Base-by-base conservation (phyloP, 1,140 invertebrate species). In the Macrocentrus cingulum region DNA sequence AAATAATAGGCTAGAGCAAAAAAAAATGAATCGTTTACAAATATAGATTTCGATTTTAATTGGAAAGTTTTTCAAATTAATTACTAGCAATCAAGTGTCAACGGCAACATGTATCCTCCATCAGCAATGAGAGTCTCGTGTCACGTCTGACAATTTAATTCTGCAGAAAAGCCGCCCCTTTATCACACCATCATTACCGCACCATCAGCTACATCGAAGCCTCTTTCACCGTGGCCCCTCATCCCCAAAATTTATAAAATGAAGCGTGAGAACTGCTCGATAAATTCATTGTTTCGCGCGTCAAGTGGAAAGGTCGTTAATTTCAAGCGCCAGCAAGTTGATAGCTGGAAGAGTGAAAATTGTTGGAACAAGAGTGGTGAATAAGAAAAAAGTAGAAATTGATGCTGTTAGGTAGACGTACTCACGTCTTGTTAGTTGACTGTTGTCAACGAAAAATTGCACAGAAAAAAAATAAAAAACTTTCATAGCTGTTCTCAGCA, bases 201-300 rank as follows among this genome's bases (percentile, higher is more conserved):
- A 9, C 4, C 25, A 29, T 5, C 25, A 9, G 9, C 25, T 4
- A 29, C 9, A 9, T 29, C 25, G 25, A 29, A 29, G 19, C n/a
- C 20, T 48, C 20, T 23, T 25, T 23, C 45, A 23, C 1, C 45
- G 9, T 11, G 18, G 7, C 18, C 39, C 1, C 39, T 11, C 18
- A 8, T 45, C 8, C 1, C 22, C 19, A n/a, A 3, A 49, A 49
- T 29, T 29, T 32, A 49, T 13, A 49, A 49, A 32, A 34, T 32
- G 18, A 25, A 48, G 9, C 19, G 22, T n/a, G 18, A 25, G 4
- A 48, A 48, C 23, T 48, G 18, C 22, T 8, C 29, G 22, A 23
- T 49, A 49, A 49, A 49, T 49, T 49, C 46, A 49, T 49, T 49
- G 46, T 49, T 13, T 34, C 16, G 15, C 46, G 15, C 29, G 8